A percentile compares a stretch with the other conserved stretches of the same genome.
Evolutionary conservation across 2,113 vertebrate species (phyloP).

Genomic region (Heloderma charlesbogerti): DNA sequence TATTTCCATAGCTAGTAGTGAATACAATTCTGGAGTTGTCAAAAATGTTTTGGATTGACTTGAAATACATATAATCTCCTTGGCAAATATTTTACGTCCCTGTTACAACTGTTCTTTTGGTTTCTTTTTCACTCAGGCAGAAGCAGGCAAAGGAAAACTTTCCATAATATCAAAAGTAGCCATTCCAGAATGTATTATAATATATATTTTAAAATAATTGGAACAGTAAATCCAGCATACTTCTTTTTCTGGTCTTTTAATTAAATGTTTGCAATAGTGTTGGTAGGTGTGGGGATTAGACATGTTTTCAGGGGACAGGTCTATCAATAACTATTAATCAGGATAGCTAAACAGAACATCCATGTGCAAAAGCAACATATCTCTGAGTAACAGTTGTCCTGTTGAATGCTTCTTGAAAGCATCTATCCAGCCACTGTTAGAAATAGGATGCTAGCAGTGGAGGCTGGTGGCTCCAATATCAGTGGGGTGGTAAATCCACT

Average conservation of each 20-base stretch:
- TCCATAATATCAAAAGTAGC: slow-evolving; percentile 4
- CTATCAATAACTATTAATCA: background rate
- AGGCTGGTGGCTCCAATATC: no score
- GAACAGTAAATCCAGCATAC: background rate
- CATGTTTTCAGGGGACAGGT: background rate
- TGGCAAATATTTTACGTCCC: slow-evolving; percentile 50
- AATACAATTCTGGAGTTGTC: slow-evolving; percentile 66
- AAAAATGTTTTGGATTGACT: slow-evolving; percentile 62
- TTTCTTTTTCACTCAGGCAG: slow-evolving; percentile 1
- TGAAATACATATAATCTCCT: slow-evolving; percentile 53
- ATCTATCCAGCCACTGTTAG: background rate
- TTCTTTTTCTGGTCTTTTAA: background rate
- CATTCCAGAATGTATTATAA: background rate
- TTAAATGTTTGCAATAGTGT: background rate
- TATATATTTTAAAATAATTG: background rate
- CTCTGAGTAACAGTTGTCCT: background rate
- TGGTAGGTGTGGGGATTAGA: background rate
- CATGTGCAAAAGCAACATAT: background rate
- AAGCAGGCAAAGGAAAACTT: slow-evolving; percentile 27
- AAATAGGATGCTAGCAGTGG: no score
- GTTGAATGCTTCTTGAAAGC: background rate
- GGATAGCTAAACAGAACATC: background rate
- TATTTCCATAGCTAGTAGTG: slow-evolving; percentile 53
- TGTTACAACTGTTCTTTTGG: slow-evolving; percentile 30
- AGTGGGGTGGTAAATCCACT: no score